These are phyloP conservation scores for Meteorus colon DNA, from an alignment of 2,888 invertebrate genomes.

Conservation along the genomic window DNA sequence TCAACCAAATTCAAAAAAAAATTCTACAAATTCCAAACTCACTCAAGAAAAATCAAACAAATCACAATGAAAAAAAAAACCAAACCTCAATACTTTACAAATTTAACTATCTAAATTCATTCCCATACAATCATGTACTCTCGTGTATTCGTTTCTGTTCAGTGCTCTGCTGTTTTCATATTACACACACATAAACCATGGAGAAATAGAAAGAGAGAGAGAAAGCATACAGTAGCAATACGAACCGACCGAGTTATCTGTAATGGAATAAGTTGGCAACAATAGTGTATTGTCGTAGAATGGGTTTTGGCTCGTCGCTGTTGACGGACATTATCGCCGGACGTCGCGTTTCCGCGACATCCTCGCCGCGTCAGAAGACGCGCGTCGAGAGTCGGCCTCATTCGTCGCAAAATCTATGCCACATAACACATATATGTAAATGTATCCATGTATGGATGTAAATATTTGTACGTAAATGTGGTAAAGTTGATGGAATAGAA, in stretches of 20 bases:
- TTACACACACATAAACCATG: background rate
- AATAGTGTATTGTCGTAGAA: conserved; percentile 71
- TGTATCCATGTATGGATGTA: conserved; percentile 5
- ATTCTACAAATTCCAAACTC: too few relatives aligned
- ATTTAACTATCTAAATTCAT: too few relatives aligned
- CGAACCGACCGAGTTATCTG: conserved; percentile 68
- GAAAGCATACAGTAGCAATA: conserved; percentile 53
- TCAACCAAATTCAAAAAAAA: too few relatives aligned
- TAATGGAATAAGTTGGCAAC: conserved; percentile 74
- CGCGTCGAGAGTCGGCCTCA: conserved; percentile 40
- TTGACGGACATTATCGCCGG: conserved; percentile 73
- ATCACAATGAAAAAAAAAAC: too few relatives aligned
- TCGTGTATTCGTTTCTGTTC: background rate
- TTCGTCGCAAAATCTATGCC: conserved; percentile 35
- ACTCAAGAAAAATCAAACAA: too few relatives aligned
- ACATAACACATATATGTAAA: conserved; percentile 23
- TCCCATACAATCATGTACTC: too few relatives aligned
- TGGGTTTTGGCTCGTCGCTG: conserved; percentile 66
- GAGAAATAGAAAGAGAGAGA: background rate
- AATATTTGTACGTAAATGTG: background rate
- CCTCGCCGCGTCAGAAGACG: conserved; percentile 46
- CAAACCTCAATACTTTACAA: too few relatives aligned
- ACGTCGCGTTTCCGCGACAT: conserved; percentile 67
- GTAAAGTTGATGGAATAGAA: background rate
- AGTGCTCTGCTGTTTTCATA: background rate